These are phyloP conservation scores for Neomonachus schauinslandi DNA, from an alignment of 2,113 vertebrate species.

Conservation along the genomic window DNA sequence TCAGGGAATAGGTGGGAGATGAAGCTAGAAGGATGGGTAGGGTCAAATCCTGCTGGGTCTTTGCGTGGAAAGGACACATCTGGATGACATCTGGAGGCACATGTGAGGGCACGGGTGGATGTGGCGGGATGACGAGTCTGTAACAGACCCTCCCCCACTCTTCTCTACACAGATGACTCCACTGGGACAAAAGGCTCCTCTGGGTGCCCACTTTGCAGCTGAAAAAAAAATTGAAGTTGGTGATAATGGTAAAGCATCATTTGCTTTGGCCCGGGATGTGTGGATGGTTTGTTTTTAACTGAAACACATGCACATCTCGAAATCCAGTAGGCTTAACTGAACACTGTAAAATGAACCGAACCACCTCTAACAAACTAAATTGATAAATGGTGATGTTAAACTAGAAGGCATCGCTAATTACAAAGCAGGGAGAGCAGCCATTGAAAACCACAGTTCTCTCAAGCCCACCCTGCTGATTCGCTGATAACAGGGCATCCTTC, in stretches of 20 bases:
- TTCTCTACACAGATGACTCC: neutral
- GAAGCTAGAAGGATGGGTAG: neutral
- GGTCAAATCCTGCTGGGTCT: neutral
- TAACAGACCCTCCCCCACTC: neutral
- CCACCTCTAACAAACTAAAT: neutral
- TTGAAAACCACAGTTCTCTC: neutral
- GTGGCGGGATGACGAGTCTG: accelerated
- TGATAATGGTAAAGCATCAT: accelerated
- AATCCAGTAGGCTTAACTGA: neutral
- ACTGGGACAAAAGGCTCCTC: neutral
- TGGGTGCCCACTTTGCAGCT: neutral
- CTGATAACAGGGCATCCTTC: neutral
- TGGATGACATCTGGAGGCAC: neutral
- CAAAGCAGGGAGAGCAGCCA: neutral
- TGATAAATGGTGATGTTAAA: neutral
- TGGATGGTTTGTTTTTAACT: accelerated
- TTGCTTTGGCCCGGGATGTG: neutral
- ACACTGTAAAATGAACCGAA: neutral
- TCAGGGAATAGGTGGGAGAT: neutral
- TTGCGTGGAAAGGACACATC: neutral
- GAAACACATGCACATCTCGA: neutral
- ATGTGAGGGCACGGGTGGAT: neutral
- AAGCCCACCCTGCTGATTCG: neutral
- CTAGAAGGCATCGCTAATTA: neutral
- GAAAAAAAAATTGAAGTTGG: neutral